Evolutionary conservation across 2,113 vertebrate species (phyloP).

Genomic region (Prolemur simus): DNA sequence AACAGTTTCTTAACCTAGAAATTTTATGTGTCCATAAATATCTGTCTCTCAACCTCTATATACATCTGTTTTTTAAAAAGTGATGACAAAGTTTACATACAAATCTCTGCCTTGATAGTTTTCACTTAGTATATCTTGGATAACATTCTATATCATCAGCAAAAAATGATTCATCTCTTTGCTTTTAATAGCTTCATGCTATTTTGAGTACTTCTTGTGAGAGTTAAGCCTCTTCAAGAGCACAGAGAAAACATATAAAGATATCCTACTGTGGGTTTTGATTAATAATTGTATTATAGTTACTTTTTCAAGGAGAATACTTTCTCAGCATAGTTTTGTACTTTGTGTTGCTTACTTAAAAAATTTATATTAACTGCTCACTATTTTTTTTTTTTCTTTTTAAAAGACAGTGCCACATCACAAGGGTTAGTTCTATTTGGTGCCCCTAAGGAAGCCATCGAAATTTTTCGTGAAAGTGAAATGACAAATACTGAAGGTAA

Average conservation of each 20-base stretch:
- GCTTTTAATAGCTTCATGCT: neutral
- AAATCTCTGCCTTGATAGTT: neutral
- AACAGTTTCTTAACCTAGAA: neutral
- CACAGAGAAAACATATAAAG: neutral
- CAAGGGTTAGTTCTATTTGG: neutral
- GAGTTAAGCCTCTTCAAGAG: neutral
- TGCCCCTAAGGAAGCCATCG: neutral
- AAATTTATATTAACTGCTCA: neutral
- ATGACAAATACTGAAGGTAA: slow-evolving; percentile 70
- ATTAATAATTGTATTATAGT: neutral
- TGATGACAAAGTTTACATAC: neutral
- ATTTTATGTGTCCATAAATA: neutral
- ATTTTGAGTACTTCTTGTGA: neutral
- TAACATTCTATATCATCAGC: neutral
- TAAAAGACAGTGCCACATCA: slow-evolving; percentile 45
- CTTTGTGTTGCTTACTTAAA: neutral
- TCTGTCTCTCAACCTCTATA: neutral
- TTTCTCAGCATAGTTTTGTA: neutral
- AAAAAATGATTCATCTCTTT: neutral
- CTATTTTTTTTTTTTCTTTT: slow-evolving; percentile 31
- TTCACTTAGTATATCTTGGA: neutral
- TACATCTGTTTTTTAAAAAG: neutral
- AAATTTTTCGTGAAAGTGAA: slow-evolving; percentile 51
- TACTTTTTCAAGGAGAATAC: neutral
- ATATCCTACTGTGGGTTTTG: neutral